Evolutionary conservation across 2,113 vertebrate genomes (phyloP).

Genomic region (Pseudorasbora parva): DNA sequence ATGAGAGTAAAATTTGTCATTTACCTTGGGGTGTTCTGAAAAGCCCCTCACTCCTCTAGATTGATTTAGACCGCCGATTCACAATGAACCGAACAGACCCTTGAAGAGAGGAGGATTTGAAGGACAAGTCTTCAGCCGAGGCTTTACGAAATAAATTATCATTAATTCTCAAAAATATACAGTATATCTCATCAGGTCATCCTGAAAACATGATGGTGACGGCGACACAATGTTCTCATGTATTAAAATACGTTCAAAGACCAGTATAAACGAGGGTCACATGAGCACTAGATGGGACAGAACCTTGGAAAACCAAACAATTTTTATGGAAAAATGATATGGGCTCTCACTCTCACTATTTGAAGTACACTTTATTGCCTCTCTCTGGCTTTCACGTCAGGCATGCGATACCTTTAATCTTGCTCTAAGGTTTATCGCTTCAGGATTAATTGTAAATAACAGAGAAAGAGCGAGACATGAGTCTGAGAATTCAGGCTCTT

Average conservation of each 20-base stretch:
- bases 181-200: neutral
- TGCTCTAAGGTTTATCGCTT: slow-evolving; percentile 48
- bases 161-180: neutral
- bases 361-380: slow-evolving; percentile 50
- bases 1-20: slow-evolving; percentile 47
- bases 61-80: slow-evolving; percentile 63
- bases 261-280: neutral
- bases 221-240: neutral
- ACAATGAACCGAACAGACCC: slow-evolving; percentile 61
- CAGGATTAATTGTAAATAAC: slow-evolving; percentile 57
- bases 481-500: slow-evolving; percentile 62
- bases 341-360: slow-evolving; percentile 24
- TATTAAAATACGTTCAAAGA: neutral
- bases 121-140: neutral
- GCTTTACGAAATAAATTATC: neutral
- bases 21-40: slow-evolving; percentile 69
- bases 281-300: neutral
- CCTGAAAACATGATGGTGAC: neutral
- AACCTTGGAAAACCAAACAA: slow-evolving; percentile 34
- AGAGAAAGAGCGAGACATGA: slow-evolving; percentile 31
- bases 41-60: slow-evolving; percentile 54
- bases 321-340: slow-evolving; percentile 27
- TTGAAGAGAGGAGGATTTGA: neutral
- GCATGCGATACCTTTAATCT: slow-evolving; percentile 67
- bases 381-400: slow-evolving; percentile 61